Base-by-base conservation (phyloP, 2,797 vertebrate species). In the Xiphophorus birchmanni region DNA sequence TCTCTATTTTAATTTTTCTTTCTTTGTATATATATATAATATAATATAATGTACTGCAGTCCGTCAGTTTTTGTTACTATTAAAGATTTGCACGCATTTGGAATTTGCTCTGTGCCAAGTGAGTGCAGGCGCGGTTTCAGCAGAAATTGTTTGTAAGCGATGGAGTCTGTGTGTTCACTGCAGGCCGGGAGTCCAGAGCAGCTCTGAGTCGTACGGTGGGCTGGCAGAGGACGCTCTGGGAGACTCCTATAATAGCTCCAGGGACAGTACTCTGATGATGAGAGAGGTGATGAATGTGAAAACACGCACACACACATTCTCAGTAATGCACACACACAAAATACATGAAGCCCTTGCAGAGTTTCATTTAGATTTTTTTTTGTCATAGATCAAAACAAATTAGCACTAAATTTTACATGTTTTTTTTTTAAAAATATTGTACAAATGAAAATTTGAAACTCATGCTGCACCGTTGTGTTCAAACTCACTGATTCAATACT, bases 231-330 rank as follows among this genome's bases (percentile, higher is more conserved):
- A 96, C 74, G 92, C 97, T 81, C 96, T 96, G 48, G 93, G 95
- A 10, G 97, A 98, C 84, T 92, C 95, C 79, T 98, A 97, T 91
- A 96, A 96, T 91, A 96, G 96, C 93, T 98, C 98, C 91, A 97
- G 97, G 95, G 98, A 99, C 92, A 94, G 97, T 87, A 98, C 97
- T 86, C 93, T 98, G 89, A 96, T 97, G 95, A 97, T 97, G 95
- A 96, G 96, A 95, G 97, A 98, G 97, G 98, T 98, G 93, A 96
- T 93, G 87, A 83, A 12, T 17, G 35, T 23, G 21, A 52, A 18
- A 40, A 21, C 54, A 67, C 47, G 48, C 60, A 63, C 56, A 50
- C 63, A 79, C 56, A 45, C 44, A 80, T 9, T 69, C 65, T 35
- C 73, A 72, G 12, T 29, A 58, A 17, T 32, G 32, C 44, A 54